phyloP scores from a whole-genome alignment of 2,113 vertebrate genomes.

The Myrmecobius fasciatus region DNA sequence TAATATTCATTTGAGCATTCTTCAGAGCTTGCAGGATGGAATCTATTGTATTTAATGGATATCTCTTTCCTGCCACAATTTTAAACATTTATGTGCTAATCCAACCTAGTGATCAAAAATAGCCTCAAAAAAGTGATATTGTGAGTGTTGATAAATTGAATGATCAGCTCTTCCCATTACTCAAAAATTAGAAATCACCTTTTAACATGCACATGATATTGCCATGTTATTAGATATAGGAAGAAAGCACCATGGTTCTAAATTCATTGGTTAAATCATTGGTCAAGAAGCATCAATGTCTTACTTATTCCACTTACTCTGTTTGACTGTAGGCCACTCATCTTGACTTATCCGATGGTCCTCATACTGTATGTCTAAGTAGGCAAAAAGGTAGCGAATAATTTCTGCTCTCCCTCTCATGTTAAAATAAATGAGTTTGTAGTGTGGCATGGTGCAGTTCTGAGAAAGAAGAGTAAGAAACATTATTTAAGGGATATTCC shows the following conservation, averaged over 20 bases:
- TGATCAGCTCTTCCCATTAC: not conserved
- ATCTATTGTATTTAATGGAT: not conserved
- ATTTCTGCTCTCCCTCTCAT: conserved; percentile 87
- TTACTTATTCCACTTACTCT: conserved; percentile 80
- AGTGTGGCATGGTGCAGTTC: conserved; percentile 81
- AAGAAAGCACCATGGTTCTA: rapidly evolving
- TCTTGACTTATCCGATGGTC: conserved; percentile 84
- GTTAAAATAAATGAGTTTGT: conserved; percentile 88
- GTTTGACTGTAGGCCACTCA: conserved; percentile 85
- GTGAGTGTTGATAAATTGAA: not conserved
- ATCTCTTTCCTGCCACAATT: not conserved
- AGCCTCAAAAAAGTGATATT: not conserved
- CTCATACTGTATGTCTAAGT: conserved; percentile 82
- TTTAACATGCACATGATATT: not conserved
- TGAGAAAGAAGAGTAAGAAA: conserved; percentile 55
- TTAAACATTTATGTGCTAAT: not conserved
- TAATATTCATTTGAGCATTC: not conserved
- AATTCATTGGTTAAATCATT: rapidly evolving
- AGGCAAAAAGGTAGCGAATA: conserved; percentile 87
- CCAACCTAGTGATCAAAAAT: not conserved
- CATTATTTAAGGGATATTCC: conserved; percentile 19
- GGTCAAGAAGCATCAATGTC: not conserved
- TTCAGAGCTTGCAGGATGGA: not conserved
- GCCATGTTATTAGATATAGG: not conserved
- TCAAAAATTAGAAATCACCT: not conserved